Conservation (phyloP, 1,140 invertebrate genomes). For the Drusus annulatus region DNA sequence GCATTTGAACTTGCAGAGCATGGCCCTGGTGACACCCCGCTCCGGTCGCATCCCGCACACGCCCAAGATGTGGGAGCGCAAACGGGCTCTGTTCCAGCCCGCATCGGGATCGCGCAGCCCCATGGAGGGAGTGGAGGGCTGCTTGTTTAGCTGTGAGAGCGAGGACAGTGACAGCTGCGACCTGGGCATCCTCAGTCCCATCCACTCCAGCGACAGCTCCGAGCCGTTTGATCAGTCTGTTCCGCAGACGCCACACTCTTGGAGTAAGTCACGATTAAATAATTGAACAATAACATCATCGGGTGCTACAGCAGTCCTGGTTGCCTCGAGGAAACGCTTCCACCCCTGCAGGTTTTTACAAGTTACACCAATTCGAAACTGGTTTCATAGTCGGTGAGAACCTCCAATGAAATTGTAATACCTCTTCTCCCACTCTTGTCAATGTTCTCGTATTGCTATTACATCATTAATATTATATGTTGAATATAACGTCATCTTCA, state of each 20-base stretch:
- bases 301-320: too few relatives aligned
- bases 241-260: constrained; percentile 63
- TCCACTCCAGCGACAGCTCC: constrained; percentile 65
- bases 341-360: too few relatives aligned
- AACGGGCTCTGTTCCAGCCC: constrained; percentile 66
- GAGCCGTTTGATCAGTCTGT: constrained; percentile 64
- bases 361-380: too few relatives aligned
- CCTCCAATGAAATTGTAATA: too few relatives aligned
- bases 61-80: constrained; percentile 69
- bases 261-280: constrained; percentile 62
- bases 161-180: constrained; percentile 68
- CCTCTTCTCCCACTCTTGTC: too few relatives aligned
- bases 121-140: constrained; percentile 62
- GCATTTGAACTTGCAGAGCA: constrained; percentile 36
- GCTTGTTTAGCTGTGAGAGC: constrained; percentile 66
- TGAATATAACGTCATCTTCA: too few relatives aligned
- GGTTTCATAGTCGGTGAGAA: too few relatives aligned
- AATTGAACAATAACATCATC: too few relatives aligned
- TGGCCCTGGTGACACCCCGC: constrained; percentile 66
- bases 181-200: constrained; percentile 66
- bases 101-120: constrained; percentile 62
- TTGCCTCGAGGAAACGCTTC: too few relatives aligned
- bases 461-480: too few relatives aligned
- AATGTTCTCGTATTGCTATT: too few relatives aligned
- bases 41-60: constrained; percentile 65